Evolutionary conservation across 2,797 vertebrate genomes (phyloP), one percentile per base, ranked within the genome.

Genomic region (Decapterus maruadsi): DNA sequence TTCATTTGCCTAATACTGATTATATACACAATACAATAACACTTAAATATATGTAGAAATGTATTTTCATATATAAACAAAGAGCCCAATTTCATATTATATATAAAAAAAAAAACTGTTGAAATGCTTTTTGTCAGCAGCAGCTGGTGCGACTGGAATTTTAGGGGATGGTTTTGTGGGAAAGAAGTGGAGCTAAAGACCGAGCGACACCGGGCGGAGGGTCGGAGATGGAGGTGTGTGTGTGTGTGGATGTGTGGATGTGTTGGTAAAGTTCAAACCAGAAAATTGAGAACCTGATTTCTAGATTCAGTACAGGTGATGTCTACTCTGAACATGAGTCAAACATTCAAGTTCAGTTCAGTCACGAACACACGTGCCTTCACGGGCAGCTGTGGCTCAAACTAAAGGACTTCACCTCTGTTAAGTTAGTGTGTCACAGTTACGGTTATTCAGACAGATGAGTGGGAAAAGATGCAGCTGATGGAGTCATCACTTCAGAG

Each of bases 11-110:
- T 96, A 96, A 96, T 95, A 96, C 95, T 96, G 95, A 91, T 92
- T 95, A 94, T 94, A 92, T 95, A 94, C 93, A 95, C 90, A 95
- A 95, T 88, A 94, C 90, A 89, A 92, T 93, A 96, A 96, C 92
- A 96, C 95, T 96, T 94, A 86, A 78, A 94, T 92, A 94, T 87
- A 93, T 81, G 83, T 87, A 91, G 85, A 95, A 92, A 93, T 92
- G 92, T 88, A 91, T 81, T 84, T 92, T 93, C 91, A 94, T 90
- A 94, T 82, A 89, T 86, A 88, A 87, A 90, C 81, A 93, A 79
- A 89, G 53, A 83, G 83, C 81, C 83, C 81, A 70, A 84, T 92
- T 79, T 73, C 65, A 88, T 75, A 78, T 80, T 65, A 77, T 73
- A 84, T 89, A 90, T n/a, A n/a, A n/a, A 90, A 93, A 88, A 84